Evolutionary conservation across 2,888 invertebrate species (phyloP), one percentile per base, ranked within the genome.

Genomic region (Beris chalybata): DNA sequence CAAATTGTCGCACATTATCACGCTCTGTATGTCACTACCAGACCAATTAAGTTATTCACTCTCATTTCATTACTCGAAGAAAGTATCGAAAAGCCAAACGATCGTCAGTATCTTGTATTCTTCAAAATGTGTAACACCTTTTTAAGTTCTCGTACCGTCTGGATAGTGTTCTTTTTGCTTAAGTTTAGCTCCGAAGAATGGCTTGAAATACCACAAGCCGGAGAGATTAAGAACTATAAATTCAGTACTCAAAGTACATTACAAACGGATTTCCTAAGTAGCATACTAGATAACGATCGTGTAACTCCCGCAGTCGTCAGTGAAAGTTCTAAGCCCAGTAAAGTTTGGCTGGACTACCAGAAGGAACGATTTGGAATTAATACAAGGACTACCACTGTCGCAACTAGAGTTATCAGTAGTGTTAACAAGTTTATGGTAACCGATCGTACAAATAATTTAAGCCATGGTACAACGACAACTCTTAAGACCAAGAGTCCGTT

Each of bases 291-390:
- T 15, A 52, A 32, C 13, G n/a, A 45, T 32, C 13, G 48, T 11
- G 6, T 64, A 7, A 57, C 13, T 11, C 29, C 58, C 5, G 6
- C 44, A 5, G 48, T 53, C 22, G 13, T 22, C 1, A 15, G 22
- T 12, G 43, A 13, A 12, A 13, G 61, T n/a, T 65, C 50, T n/a
- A 76, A 73, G 4, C 78, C 79, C 32, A 79, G 77, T 66, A 71
- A 74, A 9, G 74, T 74, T 15, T 79, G 79, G 79, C 70, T 79
- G 32, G 75, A 75, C 50, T 79, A 79, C 70, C 79, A 79, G 66
- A 74, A 74, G 5, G 76, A 80, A 57, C 73, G 79, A 1, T 78
- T 77, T 58, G 72, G 72, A 22, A 59, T 70, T 7, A 70, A 43
- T 13, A 22, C 38, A 43, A 52, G 30, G 9, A 11, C 57, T 4